A percentile compares a stretch with the other conserved stretches of the same genome.
Evolutionary conservation across 1,140 invertebrate species (phyloP).

Genomic region (Ruditapes philippinarum): DNA sequence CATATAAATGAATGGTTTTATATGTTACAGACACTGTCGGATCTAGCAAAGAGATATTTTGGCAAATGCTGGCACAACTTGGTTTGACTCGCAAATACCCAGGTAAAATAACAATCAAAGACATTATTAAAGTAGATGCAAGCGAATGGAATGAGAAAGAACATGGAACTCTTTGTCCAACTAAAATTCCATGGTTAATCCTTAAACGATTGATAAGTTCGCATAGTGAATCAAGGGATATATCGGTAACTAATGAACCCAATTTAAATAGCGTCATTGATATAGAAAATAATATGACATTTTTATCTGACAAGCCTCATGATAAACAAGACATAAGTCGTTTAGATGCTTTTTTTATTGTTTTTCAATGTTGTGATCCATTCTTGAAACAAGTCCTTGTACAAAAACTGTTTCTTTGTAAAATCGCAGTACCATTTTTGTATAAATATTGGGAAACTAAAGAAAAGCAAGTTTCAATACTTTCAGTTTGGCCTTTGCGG

Average conservation of each 20-base stretch:
- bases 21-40: no score
- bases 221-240: not conserved
- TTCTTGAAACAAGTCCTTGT: not conserved
- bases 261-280: not conserved
- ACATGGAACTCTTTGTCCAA: not conserved
- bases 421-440: slow-evolving; percentile 1
- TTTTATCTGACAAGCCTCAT: not conserved
- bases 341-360: not conserved
- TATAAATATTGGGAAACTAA: not conserved
- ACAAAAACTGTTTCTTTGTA: slow-evolving; percentile 17
- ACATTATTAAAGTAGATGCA: not conserved
- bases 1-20: no score
- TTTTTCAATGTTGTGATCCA: not conserved
- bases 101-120: not conserved
- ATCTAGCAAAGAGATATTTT: no score
- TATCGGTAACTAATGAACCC: not conserved
- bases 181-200: not conserved
- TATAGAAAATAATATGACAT: not conserved
- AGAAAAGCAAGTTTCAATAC: not conserved
- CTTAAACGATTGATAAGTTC: not conserved
- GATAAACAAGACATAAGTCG: not conserved
- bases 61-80: no score
- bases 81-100: no score
- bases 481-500: not conserved
- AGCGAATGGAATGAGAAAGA: not conserved